Percentiles rank a stretch among this genome's conserved stretches.
phyloP scores from a whole-genome alignment of 2,113 vertebrate genomes.

The Heterotis niloticus region DNA sequence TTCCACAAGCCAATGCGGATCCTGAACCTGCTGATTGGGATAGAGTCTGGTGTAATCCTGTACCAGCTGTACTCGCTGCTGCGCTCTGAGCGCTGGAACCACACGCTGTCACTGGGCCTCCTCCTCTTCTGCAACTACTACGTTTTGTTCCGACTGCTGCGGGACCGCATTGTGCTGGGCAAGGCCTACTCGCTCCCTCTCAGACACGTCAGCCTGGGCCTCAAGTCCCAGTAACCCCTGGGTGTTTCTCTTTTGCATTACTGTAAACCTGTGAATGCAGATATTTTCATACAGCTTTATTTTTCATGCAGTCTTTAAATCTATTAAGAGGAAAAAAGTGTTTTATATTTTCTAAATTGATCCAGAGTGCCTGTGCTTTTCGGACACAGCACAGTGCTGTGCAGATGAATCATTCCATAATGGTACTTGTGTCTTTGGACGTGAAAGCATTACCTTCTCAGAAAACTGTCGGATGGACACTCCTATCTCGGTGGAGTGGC shows the following conservation, averaged over 20 bases:
- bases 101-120: constrained; percentile 94
- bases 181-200: constrained; percentile 90
- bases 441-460: neutral
- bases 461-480: neutral
- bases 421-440: neutral
- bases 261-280: constrained; percentile 64
- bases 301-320: constrained; percentile 98
- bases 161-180: constrained; percentile 94
- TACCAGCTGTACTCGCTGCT: constrained; percentile 96
- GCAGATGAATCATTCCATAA: neutral
- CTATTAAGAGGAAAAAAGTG: constrained; percentile 87
- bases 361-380: constrained; percentile 45
- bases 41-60: constrained; percentile 90
- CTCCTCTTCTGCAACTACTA: constrained; percentile 99
- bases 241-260: neutral
- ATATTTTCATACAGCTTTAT: constrained; percentile 98
- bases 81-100: constrained; percentile 97
- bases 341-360: constrained; percentile 99
- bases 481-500: neutral
- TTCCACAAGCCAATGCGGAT: constrained; percentile 97
- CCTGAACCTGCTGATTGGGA: constrained; percentile 92
- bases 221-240: constrained; percentile 76
- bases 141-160: constrained; percentile 94
- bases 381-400: constrained; percentile 4
- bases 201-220: constrained; percentile 76